Conservation (phyloP, 2,113 vertebrate species). For the Platysternon megacephalum region DNA sequence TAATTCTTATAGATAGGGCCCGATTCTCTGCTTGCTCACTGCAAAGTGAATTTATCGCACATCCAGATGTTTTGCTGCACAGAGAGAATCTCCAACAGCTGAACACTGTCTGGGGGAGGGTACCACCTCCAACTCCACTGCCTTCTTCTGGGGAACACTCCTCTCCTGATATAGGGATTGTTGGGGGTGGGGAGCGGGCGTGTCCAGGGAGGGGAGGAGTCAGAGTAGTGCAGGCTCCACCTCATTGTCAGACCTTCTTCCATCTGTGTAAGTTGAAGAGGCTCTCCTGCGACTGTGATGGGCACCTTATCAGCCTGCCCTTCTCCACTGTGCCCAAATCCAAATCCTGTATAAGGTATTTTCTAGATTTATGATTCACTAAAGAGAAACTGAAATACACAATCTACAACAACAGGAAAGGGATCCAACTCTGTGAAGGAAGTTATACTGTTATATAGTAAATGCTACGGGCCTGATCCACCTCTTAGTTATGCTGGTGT, state of each 20-base stretch:
- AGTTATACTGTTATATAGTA: rapidly evolving
- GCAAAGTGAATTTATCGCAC: no score
- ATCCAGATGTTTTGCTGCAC: no score
- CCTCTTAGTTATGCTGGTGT: not conserved
- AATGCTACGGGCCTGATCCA: rapidly evolving
- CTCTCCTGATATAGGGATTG: not conserved
- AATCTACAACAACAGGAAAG: not conserved
- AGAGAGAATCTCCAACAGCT: no score
- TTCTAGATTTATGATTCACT: not conserved
- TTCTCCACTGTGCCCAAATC: not conserved
- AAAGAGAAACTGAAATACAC: not conserved
- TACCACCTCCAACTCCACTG: not conserved
- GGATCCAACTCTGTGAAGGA: not conserved
- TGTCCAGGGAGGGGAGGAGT: no score
- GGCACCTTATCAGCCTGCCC: rapidly evolving
- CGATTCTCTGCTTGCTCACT: no score
- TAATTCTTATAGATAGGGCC: no score
- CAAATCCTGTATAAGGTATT: rapidly evolving
- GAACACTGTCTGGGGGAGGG: no score
- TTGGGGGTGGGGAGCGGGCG: no score
- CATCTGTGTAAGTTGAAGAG: no score
- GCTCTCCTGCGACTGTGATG: no score
- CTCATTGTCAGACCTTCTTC: no score
- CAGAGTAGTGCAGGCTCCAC: no score
- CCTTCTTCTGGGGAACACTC: not conserved